Evolutionary conservation across 2,888 invertebrate genomes (phyloP), one percentile per base, ranked within the genome.

Genomic region (Synergus laeviventris): DNA sequence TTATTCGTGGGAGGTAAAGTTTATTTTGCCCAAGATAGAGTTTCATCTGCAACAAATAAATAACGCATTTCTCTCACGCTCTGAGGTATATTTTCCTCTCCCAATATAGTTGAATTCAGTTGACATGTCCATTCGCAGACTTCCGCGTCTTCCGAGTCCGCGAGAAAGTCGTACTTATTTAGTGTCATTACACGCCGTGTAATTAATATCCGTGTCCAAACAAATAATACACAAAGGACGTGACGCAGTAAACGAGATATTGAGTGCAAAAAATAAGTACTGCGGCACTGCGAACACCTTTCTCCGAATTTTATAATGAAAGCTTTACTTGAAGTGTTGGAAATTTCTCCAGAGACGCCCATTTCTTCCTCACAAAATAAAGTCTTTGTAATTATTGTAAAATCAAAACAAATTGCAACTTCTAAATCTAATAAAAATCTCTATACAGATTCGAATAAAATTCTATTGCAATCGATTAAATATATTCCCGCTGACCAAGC

Each of bases 151-250:
- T 49, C 8, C 42, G 42, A 24, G 42, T 66, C 39, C 39, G 64
- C 64, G 42, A 66, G 64, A 66, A 66, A 66, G 64, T 66, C 24
- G 64, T 42, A 66, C 39, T 66, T 66, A 66, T 66, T 66, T 66
- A 21, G 42, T 64, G 39, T 42, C 42, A 42, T 64, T 64, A 64
- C 64, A 64, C 64, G 16, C 21, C 16, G 42, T 39, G 42, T 42
- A 66, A 66, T 66, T 66, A 66, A 66, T 66, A 66, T 66, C 64
- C 42, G 16, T 45, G 42, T 66, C 64, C 16, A 11, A 8, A 21
- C 42, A 45, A 45, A 21, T 66, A 45, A 21, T 66, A 21, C 14
- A 64, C 18, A 42, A 42, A 64, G 42, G 21, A 42, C 42, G 64
- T 64, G 64, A 64, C 64, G n/a, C n/a, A 64, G 42, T 64, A 24